These are phyloP conservation scores for Leptodirus hochenwartii DNA, from an alignment of 2,888 invertebrate species.

Conservation along the genomic window DNA sequence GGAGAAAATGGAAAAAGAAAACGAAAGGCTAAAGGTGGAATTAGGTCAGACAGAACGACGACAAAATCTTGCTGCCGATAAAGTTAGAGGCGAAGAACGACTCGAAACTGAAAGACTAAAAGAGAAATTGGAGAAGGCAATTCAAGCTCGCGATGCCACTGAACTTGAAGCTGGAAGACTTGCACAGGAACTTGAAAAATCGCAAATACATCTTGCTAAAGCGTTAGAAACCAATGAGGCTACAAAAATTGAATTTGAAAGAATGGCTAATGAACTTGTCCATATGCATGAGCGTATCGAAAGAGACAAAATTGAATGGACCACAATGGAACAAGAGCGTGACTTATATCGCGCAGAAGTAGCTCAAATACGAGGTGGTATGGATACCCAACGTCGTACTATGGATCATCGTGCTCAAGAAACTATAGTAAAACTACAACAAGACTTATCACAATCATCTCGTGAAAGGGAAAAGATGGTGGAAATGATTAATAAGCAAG, in stretches of 20 bases:
- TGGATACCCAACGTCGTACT: constrained; percentile 44
- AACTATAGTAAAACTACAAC: constrained; percentile 51
- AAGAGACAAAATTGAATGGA: constrained; percentile 48
- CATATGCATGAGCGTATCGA: constrained; percentile 67
- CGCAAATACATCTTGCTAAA: constrained; percentile 65
- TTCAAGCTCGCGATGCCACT: constrained; percentile 63
- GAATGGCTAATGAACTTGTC: constrained; percentile 64
- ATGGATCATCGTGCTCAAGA: constrained; percentile 52
- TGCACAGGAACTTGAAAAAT: constrained; percentile 72
- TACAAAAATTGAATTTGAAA: constrained; percentile 68
- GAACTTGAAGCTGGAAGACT: constrained; percentile 71
- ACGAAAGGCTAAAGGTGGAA: constrained; percentile 57
- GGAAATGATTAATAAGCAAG: constrained; percentile 57
- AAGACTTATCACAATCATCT: constrained; percentile 51
- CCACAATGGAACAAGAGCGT: constrained; percentile 53
- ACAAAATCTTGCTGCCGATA: constrained; percentile 40
- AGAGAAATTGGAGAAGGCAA: constrained; percentile 72
- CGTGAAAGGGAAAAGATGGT: constrained; percentile 63
- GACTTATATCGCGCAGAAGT: constrained; percentile 52
- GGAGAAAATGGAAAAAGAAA: constrained; percentile 55
- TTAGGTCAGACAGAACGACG: constrained; percentile 42
- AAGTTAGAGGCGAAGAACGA: constrained; percentile 45
- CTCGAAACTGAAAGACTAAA: constrained; percentile 70
- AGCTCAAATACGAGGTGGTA: constrained; percentile 41
- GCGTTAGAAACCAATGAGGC: constrained; percentile 70